These are phyloP conservation scores for Sphenopsis melanotis DNA, from an alignment of 2,797 vertebrate genomes.

Conservation along the genomic window DNA sequence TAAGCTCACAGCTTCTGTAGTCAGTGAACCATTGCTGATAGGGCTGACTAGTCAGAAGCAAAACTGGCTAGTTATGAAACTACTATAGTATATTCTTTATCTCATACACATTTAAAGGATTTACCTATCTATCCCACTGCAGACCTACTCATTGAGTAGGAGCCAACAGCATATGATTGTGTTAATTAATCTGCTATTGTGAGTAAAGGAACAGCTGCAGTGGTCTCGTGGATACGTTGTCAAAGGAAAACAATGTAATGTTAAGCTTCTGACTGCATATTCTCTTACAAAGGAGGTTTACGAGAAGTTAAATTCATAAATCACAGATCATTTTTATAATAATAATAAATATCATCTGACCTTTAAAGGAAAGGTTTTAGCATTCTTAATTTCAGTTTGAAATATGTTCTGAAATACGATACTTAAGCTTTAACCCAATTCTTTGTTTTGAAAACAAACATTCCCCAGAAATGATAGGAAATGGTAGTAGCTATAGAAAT, in stretches of 20 bases:
- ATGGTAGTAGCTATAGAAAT: conserved; percentile 79
- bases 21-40: conserved; percentile 72
- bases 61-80: conserved; percentile 84
- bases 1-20: conserved; percentile 75
- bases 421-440: conserved; percentile 84
- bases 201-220: conserved; percentile 97
- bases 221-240: conserved; percentile 95
- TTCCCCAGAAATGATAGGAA: conserved; percentile 78
- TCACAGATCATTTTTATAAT: conserved; percentile 90
- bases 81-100: conserved; percentile 88
- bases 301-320: conserved; percentile 98
- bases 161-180: conserved; percentile 99
- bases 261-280: conserved; percentile 97
- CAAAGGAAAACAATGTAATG: conserved; percentile 99
- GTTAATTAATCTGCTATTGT: conserved; percentile 99
- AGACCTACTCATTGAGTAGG: conserved; percentile 97
- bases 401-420: conserved; percentile 92
- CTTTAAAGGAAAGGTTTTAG: conserved; percentile 91
- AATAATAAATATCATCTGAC: conserved; percentile 96
- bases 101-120: conserved; percentile 95
- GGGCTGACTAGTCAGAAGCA: conserved; percentile 88
- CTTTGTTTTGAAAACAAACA: conserved; percentile 90
- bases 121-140: conserved; percentile 99
- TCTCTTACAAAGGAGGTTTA: conserved; percentile 96
- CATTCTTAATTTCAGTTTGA: conserved; percentile 90